Evolutionary conservation across 2,888 invertebrate species (phyloP), one percentile per base, ranked within the genome.

Genomic region (Pseudeuparius sepicola): DNA sequence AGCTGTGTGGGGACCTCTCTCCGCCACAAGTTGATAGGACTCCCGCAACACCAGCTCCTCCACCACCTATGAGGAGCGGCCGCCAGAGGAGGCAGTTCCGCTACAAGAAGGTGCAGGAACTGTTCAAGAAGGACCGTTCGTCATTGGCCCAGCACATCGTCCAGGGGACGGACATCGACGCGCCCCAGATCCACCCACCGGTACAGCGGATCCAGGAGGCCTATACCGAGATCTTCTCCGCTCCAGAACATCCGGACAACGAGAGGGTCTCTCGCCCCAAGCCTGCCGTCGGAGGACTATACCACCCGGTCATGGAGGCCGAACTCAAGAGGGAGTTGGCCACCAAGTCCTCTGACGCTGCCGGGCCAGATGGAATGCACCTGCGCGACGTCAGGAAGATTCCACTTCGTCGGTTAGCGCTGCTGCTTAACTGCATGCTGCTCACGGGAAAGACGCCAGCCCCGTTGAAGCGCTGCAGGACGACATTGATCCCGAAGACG

Each of bases 401-500:
- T 2, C 36, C 39, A 3, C 6, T 12, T 2, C 3, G 3, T 2
- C 28, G 31, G 12, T 10, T 40, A 4, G 20, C 28, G 5, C 14
- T 41, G 4, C 18, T 44, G 1, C 33, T 36, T 24, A 42, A 42
- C 18, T 16, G 23, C 5, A 29, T 42, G 29, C 13, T 42, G n/a
- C 10, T 10, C 5, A 14, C 33, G 3, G 13, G 20, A 1, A 2
- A 4, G 2, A 18, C 24, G 4, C 45, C 45, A 1, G 3, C 18
- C 3, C 3, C 30, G 4, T 25, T 37, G 2, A 39, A 34, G 11
- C n/a, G 1, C 1, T 32, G 31, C 11, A 25, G 36, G 7, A 45
- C 45, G 3, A 31, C 28, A 10, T 35, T 42, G 2, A 45, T 43
- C 9, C 43, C 41, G 1, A 44, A 47, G 31, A 29, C 33, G 4